These are phyloP conservation scores for Pseudomugil gertrudae DNA, from an alignment of 2,797 vertebrate genomes.

Conservation along the genomic window DNA sequence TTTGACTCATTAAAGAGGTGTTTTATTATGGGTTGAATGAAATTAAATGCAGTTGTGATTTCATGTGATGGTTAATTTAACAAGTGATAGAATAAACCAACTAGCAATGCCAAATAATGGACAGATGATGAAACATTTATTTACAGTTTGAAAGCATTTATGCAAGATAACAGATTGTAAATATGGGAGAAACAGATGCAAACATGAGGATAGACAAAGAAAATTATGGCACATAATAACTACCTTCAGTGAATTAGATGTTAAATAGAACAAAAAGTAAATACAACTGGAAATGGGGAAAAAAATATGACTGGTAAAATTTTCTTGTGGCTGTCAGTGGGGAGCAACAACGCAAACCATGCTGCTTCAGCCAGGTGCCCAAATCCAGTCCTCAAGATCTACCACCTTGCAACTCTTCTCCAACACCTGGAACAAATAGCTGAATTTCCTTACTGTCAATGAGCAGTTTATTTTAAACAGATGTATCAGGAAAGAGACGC, in stretches of 20 bases:
- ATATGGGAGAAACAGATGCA: neutral
- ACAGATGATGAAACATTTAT: neutral
- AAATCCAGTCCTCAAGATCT: no score
- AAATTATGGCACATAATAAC: neutral
- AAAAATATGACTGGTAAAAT: neutral
- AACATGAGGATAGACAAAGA: no score
- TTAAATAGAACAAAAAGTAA: neutral
- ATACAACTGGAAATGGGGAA: neutral
- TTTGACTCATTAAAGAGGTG: neutral
- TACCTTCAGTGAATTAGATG: neutral
- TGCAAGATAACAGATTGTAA: neutral
- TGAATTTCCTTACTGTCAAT: no score
- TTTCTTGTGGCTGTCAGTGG: no score
- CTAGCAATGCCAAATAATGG: neutral
- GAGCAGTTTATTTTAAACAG: no score
- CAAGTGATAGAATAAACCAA: neutral
- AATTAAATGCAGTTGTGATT: neutral
- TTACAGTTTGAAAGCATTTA: neutral
- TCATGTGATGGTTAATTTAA: neutral
- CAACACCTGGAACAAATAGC: no score
- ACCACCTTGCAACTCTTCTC: no score
- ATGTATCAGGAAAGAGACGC: no score
- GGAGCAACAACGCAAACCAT: no score
- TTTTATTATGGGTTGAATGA: neutral
- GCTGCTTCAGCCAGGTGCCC: no score